Evolutionary conservation across 2,888 invertebrate genomes (phyloP).

Genomic region (Cosmia pyralina): DNA sequence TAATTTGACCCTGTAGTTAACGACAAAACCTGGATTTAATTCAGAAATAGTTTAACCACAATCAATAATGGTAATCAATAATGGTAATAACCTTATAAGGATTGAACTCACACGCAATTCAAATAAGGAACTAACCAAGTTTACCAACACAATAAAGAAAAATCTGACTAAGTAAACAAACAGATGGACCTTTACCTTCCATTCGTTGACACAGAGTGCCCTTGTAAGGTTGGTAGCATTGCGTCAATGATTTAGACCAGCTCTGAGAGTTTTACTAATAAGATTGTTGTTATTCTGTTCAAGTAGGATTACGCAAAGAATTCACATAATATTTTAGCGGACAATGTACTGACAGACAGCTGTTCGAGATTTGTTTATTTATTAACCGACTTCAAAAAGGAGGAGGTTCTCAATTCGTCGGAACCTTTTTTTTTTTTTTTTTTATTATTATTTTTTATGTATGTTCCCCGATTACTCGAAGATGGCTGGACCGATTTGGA

Average conservation of each 20-base stretch:
- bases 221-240: conserved; percentile 15
- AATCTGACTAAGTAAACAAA: conserved; percentile 1
- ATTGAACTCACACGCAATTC: neutral
- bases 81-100: conserved; percentile 6
- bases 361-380: neutral
- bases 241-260: conserved; percentile 6
- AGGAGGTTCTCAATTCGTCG: too few species aligned
- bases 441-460: too few species aligned
- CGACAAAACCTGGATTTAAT: too few species aligned
- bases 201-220: conserved; percentile 3
- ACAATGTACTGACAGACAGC: neutral
- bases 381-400: too few species aligned
- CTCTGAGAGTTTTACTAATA: conserved; percentile 44
- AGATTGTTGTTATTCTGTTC: conserved; percentile 37
- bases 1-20: too few species aligned
- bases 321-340: conserved; percentile 26
- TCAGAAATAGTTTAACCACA: too few species aligned
- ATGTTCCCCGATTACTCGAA: too few species aligned
- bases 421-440: too few species aligned
- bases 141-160: neutral
- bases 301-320: conserved; percentile 17
- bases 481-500: too few species aligned
- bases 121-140: conserved; percentile 4
- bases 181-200: conserved; percentile 1
- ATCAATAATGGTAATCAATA: too few species aligned